A percentile compares a stretch with the other conserved stretches of the same genome.
These are phyloP conservation scores for Hemitrygon akajei DNA, from an alignment of 2,797 vertebrate species.

Conservation along the genomic window DNA sequence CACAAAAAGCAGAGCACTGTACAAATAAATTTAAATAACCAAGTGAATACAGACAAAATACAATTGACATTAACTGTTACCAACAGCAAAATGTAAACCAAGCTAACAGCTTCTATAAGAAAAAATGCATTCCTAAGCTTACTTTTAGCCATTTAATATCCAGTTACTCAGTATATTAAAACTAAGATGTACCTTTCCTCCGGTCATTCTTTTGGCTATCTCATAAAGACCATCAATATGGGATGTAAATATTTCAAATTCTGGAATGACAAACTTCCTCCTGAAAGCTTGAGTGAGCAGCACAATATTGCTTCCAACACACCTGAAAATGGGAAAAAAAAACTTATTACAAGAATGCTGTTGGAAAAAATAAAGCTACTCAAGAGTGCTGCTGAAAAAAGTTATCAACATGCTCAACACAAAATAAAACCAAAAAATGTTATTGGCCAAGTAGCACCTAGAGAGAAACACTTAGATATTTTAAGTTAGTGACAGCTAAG, in stretches of 20 bases:
- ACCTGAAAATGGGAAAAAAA: slow-evolving; percentile 59
- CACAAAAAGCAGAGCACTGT: not conserved
- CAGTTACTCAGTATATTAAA: not conserved
- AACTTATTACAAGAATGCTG: not conserved
- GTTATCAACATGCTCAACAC: not conserved
- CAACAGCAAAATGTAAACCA: not conserved
- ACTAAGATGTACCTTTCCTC: slow-evolving; percentile 72
- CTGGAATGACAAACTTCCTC: slow-evolving; percentile 97
- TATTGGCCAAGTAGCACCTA: too few relatives aligned
- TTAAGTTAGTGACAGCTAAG: too few relatives aligned
- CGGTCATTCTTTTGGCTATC: slow-evolving; percentile 78
- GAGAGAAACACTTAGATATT: too few relatives aligned
- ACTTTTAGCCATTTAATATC: not conserved
- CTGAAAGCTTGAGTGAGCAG: slow-evolving; percentile 95
- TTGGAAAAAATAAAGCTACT: not conserved
- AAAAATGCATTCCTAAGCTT: not conserved
- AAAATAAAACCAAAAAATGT: too few relatives aligned
- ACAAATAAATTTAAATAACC: not conserved
- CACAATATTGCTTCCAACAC: slow-evolving; percentile 97
- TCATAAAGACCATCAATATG: slow-evolving; percentile 88
- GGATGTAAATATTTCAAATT: slow-evolving; percentile 85
- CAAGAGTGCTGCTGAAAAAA: not conserved
- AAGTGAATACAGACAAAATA: not conserved
- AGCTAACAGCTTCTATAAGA: not conserved
- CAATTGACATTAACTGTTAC: not conserved